phyloP scores from a whole-genome alignment of 2,888 invertebrate genomes.

The Iphiclides podalirius region DNA sequence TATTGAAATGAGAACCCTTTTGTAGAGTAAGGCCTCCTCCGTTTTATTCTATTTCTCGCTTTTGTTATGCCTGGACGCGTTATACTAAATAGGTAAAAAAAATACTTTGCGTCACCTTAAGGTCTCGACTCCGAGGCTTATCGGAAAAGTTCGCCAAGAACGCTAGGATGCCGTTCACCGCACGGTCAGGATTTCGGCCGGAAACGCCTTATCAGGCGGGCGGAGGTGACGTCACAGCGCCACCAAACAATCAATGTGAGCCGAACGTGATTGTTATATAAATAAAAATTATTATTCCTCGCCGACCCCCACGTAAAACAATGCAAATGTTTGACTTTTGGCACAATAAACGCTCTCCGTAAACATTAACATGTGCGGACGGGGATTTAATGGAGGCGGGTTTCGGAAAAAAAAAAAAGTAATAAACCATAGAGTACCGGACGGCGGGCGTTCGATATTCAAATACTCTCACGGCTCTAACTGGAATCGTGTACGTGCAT shows the following conservation, averaged over 20 bases:
- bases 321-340: constrained; percentile 57
- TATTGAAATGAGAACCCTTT: too few species aligned
- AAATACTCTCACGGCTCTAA: constrained; percentile 63
- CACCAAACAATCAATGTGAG: constrained; percentile 56
- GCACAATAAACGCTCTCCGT: constrained; percentile 34
- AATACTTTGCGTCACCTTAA: too few species aligned
- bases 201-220: constrained; percentile 73
- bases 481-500: constrained; percentile 63
- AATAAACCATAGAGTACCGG: constrained; percentile 3
- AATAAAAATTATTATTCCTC: constrained; percentile 54
- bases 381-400: constrained; percentile 1
- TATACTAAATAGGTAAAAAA: too few species aligned
- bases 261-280: constrained; percentile 74
- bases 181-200: constrained; percentile 60
- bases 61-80: too few species aligned
- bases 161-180: constrained; percentile 31
- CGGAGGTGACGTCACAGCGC: constrained; percentile 70
- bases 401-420: neutral
- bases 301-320: constrained; percentile 57
- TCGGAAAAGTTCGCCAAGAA: too few species aligned
- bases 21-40: too few species aligned
- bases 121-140: too few species aligned
- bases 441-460: constrained; percentile 35
- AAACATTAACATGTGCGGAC: constrained; percentile 24
- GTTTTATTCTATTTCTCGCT: too few species aligned